Conservation (phyloP, 1,140 invertebrate species). For the Coboldia fuscipes region DNA sequence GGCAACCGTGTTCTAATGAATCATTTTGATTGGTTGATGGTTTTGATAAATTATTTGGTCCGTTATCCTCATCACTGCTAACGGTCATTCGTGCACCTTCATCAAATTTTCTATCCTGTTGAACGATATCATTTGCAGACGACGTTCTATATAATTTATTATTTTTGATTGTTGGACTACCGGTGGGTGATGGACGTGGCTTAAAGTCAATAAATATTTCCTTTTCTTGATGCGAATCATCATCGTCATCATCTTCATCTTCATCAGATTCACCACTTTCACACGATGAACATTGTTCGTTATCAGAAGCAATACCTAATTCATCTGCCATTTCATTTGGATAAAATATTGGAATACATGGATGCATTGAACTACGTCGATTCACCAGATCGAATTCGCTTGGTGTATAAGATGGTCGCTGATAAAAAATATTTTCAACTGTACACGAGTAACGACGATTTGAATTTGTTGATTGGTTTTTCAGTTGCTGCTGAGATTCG, state of each 20-base stretch:
- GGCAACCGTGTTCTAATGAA: slow-evolving; percentile 23
- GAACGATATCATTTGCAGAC: slow-evolving; percentile 56
- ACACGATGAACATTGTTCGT: slow-evolving; percentile 2
- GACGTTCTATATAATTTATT: slow-evolving; percentile 50
- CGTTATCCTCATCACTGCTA: slow-evolving; percentile 33
- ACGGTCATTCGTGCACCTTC: slow-evolving; percentile 21
- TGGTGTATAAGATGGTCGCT: neutral
- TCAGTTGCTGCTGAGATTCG: too few relatives aligned
- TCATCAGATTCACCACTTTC: slow-evolving; percentile 5
- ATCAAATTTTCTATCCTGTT: slow-evolving; percentile 25
- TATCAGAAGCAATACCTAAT: too few relatives aligned
- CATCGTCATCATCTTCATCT: slow-evolving; percentile 8
- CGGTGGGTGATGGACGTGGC: slow-evolving; percentile 40
- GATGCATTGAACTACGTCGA: neutral
- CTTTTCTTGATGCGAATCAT: slow-evolving; percentile 31
- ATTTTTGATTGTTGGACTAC: slow-evolving; percentile 26
- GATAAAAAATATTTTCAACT: neutral
- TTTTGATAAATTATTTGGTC: too few relatives aligned
- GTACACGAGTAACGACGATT: neutral
- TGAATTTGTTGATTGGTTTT: too few relatives aligned
- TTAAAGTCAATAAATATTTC: slow-evolving; percentile 77
- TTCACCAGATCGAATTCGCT: neutral
- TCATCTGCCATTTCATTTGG: neutral
- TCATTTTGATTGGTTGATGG: neutral
- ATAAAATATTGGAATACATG: neutral